A percentile compares a stretch with the other conserved stretches of the same genome.
Evolutionary conservation across 2,113 vertebrate species (phyloP).

Genomic region (Neogale vison): DNA sequence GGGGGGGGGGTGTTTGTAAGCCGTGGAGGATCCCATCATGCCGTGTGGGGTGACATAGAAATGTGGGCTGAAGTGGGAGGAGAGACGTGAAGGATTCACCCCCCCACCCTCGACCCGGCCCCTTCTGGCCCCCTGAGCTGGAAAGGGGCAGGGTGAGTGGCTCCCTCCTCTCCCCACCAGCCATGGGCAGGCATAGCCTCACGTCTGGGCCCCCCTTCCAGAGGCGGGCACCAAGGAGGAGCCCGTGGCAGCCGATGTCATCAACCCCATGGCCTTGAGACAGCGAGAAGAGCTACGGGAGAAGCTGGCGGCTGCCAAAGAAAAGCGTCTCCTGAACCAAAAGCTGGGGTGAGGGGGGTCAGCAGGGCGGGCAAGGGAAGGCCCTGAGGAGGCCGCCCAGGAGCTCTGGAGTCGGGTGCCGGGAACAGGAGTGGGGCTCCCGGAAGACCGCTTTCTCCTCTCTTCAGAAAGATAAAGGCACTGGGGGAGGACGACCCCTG

Average conservation of each 20-base stretch:
- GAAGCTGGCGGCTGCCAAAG: conserved; percentile 93
- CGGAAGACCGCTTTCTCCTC: background rate
- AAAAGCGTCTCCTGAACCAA: conserved; percentile 92
- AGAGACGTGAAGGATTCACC: background rate
- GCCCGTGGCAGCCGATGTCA: conserved; percentile 88
- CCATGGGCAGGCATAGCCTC: conserved; percentile 73
- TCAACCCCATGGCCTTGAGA: conserved; percentile 89
- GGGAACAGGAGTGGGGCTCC: background rate
- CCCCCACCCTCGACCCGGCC: background rate
- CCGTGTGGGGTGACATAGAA: background rate
- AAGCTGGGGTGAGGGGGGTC: conserved; percentile 88
- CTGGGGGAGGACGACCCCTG: conserved; percentile 93
- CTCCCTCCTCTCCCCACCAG: conserved; percentile 73
- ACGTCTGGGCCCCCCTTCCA: conserved; percentile 77
- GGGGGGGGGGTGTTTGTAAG: background rate
- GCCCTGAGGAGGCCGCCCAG: background rate
- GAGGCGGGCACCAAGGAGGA: conserved; percentile 94
- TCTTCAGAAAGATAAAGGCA: conserved; percentile 90
- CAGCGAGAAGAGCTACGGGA: conserved; percentile 92
- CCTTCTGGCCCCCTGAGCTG: conserved; percentile 46
- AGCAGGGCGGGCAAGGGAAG: background rate
- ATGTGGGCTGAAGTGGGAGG: background rate
- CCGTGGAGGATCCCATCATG: background rate
- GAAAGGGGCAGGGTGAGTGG: conserved; percentile 67
- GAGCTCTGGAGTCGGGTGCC: accelerated